Evolutionary conservation across 2,113 vertebrate species (phyloP).

Genomic region (Sialia sialis): DNA sequence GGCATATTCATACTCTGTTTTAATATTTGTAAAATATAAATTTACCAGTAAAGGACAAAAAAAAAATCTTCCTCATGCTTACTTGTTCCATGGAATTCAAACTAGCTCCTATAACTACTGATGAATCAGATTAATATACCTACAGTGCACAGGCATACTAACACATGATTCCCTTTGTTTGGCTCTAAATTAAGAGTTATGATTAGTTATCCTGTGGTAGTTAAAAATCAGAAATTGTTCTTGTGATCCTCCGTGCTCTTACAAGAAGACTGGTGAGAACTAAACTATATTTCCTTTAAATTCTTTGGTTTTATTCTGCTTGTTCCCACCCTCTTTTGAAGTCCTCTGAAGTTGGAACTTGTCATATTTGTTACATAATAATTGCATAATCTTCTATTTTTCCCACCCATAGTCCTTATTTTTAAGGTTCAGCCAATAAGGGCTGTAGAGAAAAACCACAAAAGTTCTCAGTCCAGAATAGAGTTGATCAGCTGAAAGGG

Average conservation of each 20-base stretch:
- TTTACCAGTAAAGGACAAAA: background rate
- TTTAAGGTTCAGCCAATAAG: background rate
- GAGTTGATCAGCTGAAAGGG: background rate
- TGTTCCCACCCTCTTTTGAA: background rate
- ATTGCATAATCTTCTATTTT: conserved; percentile 10
- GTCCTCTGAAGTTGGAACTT: background rate
- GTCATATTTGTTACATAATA: conserved; percentile 7
- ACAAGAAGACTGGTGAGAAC: background rate
- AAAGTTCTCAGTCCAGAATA: background rate
- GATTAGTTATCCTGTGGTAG: background rate
- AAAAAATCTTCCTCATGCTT: background rate
- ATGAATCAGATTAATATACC: background rate
- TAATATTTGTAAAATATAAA: background rate
- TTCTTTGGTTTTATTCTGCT: background rate
- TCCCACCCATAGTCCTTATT: background rate
- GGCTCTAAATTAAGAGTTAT: background rate
- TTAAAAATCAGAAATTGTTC: background rate
- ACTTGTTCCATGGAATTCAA: background rate
- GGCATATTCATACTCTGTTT: background rate
- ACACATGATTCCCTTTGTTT: background rate
- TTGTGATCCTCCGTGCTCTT: background rate
- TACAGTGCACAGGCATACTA: background rate
- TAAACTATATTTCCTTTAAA: background rate
- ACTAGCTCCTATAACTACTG: background rate
- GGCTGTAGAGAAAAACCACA: background rate